Evolutionary conservation across 1,140 invertebrate genomes (phyloP).

Genomic region (Aphelenchoides avenae): DNA sequence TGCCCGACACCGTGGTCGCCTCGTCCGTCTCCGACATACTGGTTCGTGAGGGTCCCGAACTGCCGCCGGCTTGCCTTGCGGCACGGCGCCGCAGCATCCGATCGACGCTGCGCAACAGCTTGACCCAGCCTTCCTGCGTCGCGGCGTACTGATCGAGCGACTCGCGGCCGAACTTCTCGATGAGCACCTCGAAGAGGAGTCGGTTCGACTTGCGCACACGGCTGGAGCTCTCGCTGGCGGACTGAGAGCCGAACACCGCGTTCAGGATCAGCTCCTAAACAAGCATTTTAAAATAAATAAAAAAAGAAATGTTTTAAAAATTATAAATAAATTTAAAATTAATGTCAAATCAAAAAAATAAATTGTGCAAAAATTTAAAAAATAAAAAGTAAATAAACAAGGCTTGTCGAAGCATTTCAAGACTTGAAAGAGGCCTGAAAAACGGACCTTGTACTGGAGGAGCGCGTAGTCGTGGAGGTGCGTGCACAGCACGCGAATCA

Average conservation of each 20-base stretch:
- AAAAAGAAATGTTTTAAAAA: not conserved
- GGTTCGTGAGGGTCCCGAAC: conserved; percentile 6
- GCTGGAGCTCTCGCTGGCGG: conserved; percentile 7
- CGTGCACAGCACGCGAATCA: conserved; percentile 21
- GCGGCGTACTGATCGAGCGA: conserved; percentile 9
- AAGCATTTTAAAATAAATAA: not conserved
- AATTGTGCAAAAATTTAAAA: not conserved
- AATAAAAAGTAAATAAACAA: not conserved
- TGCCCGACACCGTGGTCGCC: conserved; percentile 9
- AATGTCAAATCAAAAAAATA: conserved; percentile 8
- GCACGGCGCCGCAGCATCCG: not conserved
- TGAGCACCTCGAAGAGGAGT: conserved; percentile 19
- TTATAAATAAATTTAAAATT: conserved; percentile 8
- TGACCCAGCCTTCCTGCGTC: conserved; percentile 23
- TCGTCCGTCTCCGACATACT: conserved; percentile 14
- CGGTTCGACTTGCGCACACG: conserved; percentile 22
- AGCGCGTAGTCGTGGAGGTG: conserved; percentile 20
- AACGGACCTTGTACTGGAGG: conserved; percentile 23
- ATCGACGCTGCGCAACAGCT: conserved; percentile 26
- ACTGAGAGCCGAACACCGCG: conserved; percentile 22
- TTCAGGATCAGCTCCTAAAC: conserved; percentile 25
- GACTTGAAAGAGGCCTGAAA: conserved; percentile 2
- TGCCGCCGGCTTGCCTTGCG: conserved; percentile 9
- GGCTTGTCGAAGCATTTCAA: not conserved
- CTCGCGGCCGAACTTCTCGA: conserved; percentile 22